A percentile compares a stretch with the other conserved stretches of the same genome.
Evolutionary conservation across 2,888 invertebrate species (phyloP).

Genomic region (Laothoe populi): DNA sequence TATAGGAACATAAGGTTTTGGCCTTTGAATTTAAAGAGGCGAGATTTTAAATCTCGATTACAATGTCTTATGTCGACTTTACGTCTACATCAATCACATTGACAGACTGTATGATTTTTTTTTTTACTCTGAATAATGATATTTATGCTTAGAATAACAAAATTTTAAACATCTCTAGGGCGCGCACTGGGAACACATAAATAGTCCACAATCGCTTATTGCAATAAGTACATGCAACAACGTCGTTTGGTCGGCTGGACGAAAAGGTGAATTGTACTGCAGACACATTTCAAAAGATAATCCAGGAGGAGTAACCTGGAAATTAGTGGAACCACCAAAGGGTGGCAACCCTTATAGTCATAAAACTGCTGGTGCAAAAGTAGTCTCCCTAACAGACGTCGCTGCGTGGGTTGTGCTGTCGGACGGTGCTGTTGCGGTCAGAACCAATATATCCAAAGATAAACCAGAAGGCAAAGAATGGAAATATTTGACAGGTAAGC

Average conservation of each 20-base stretch:
- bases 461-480: slow-evolving; percentile 94
- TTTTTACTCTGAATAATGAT: too few relatives aligned
- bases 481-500: slow-evolving; percentile 86
- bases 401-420: slow-evolving; percentile 93
- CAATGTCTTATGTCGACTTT: too few relatives aligned
- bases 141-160: background rate
- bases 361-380: slow-evolving; percentile 85
- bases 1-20: too few relatives aligned
- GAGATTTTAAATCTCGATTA: too few relatives aligned
- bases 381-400: slow-evolving; percentile 89
- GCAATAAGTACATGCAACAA: slow-evolving; percentile 90
- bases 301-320: slow-evolving; percentile 89
- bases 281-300: slow-evolving; percentile 89
- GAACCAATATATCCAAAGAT: slow-evolving; percentile 90
- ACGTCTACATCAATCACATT: too few relatives aligned
- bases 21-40: too few relatives aligned
- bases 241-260: slow-evolving; percentile 93
- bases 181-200: slow-evolving; percentile 90
- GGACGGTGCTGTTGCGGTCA: slow-evolving; percentile 89
- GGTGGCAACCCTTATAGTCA: slow-evolving; percentile 58
- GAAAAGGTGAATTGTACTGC: slow-evolving; percentile 93
- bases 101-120: too few relatives aligned
- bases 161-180: slow-evolving; percentile 81
- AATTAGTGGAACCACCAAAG: slow-evolving; percentile 88
- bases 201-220: slow-evolving; percentile 91